These are phyloP conservation scores for Aplidium turbinatum DNA, from an alignment of 23 tunicate genomes.

Conservation along the genomic window DNA sequence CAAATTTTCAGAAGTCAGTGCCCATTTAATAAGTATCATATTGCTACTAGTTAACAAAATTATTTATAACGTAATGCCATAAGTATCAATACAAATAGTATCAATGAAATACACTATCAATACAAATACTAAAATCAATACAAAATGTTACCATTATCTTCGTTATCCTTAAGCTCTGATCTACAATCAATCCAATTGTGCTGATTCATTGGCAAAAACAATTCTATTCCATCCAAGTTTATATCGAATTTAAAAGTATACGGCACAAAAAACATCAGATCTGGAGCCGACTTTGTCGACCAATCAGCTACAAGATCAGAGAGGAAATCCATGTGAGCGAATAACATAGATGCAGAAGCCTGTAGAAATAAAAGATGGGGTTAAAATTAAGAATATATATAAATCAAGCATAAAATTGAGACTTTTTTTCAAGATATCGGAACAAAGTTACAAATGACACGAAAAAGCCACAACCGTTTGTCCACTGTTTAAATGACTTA, in stretches of 20 bases:
- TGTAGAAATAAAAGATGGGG: conserved; percentile 24
- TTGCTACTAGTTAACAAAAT: background rate
- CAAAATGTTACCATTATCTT: conserved; percentile 19
- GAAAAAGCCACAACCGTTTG: too few relatives aligned
- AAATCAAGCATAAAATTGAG: too few relatives aligned
- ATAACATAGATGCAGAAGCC: conserved; percentile 64
- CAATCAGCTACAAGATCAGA: conserved; percentile 84
- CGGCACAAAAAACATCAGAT: conserved; percentile 82
- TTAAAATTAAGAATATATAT: too few relatives aligned
- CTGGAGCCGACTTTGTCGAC: conserved; percentile 60
- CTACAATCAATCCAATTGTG: conserved; percentile 91
- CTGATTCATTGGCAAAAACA: conserved; percentile 69
- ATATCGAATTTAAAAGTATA: conserved; percentile 57
- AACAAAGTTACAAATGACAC: too few relatives aligned
- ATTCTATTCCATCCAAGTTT: conserved; percentile 66
- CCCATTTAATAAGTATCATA: too few relatives aligned
- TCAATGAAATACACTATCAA: background rate
- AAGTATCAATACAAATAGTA: too few relatives aligned
- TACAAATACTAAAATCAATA: background rate
- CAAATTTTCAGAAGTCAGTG: too few relatives aligned
- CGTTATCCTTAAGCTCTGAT: conserved; percentile 42
- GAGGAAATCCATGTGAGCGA: conserved; percentile 79
- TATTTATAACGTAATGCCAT: too few relatives aligned
- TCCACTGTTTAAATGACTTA: too few relatives aligned
- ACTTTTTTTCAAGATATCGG: too few relatives aligned